phyloP scores from a whole-genome alignment of 2,113 vertebrate species.

The Vidua chalybeata region DNA sequence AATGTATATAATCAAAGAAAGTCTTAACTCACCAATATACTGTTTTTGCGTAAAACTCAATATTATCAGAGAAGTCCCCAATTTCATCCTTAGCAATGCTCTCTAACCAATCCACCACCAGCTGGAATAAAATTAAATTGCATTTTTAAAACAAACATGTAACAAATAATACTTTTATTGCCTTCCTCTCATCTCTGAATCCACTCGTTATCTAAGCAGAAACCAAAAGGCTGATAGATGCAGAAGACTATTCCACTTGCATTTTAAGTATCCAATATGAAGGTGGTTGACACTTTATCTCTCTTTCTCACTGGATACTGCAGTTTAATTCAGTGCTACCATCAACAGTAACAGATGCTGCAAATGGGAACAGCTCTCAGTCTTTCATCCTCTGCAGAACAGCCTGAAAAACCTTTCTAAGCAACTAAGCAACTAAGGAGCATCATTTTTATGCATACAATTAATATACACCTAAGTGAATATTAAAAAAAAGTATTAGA shows the following conservation, averaged over 20 bases:
- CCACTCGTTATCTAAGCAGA: rapidly evolving
- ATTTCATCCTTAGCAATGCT: conserved; percentile 96
- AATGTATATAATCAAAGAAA: not conserved
- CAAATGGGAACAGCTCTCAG: not conserved
- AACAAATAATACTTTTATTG: not conserved
- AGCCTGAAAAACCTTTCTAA: not conserved
- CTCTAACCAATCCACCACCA: conserved; percentile 98
- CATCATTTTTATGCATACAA: not conserved
- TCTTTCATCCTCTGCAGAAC: not conserved
- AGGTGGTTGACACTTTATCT: not conserved
- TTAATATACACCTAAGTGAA: not conserved
- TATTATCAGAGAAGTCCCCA: conserved; percentile 95
- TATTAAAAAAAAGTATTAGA: not conserved
- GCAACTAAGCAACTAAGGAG: not conserved
- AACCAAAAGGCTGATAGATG: not conserved
- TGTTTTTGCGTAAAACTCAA: conserved; percentile 96
- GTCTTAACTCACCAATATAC: conserved; percentile 91
- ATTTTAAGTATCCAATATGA: not conserved
- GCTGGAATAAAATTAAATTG: conserved; percentile 71
- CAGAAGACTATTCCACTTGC: not conserved
- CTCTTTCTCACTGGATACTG: not conserved
- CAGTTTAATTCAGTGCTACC: not conserved
- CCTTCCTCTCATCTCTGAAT: not conserved
- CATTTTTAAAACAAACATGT: not conserved
- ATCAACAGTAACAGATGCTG: not conserved